Conservation (phyloP, 2,797 vertebrate genomes). For the Mormyrus hasselquistii region DNA sequence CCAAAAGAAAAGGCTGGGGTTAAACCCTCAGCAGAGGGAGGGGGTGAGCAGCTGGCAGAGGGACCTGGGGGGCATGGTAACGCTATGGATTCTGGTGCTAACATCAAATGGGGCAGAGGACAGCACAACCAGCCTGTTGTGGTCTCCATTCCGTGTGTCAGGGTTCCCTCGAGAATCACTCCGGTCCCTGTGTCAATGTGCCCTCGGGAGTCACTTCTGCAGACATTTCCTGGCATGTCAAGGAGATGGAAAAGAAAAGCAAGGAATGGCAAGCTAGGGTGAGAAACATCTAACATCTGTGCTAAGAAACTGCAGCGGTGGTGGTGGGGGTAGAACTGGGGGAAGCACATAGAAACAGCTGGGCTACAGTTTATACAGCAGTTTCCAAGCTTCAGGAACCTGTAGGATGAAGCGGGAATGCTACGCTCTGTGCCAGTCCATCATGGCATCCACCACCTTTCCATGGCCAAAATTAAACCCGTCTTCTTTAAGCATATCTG, state of each 20-base stretch:
- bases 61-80: constrained; percentile 9
- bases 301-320: not conserved
- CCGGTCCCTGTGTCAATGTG: not conserved
- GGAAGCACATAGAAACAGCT: constrained; percentile 39
- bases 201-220: not conserved
- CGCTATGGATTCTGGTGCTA: not conserved
- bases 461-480: not conserved
- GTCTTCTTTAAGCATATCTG: not conserved
- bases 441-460: not conserved
- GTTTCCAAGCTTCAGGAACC: not conserved
- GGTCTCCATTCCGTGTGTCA: not conserved
- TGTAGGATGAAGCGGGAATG: not conserved
- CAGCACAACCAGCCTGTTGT: not conserved
- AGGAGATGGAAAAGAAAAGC: no score
- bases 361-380: constrained; percentile 23
- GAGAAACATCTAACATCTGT: not conserved
- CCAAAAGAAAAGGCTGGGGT: not conserved
- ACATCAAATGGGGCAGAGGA: not conserved
- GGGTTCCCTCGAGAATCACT: not conserved
- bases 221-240: not conserved
- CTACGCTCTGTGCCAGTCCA: not conserved
- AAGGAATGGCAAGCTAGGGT: not conserved
- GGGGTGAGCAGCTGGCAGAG: not conserved
- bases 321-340: constrained; percentile 18
- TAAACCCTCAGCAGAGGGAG: not conserved